A percentile compares a stretch with the other conserved stretches of the same genome.
These are phyloP conservation scores for Pagrus major DNA, from an alignment of 2,113 vertebrate genomes.

Conservation along the genomic window DNA sequence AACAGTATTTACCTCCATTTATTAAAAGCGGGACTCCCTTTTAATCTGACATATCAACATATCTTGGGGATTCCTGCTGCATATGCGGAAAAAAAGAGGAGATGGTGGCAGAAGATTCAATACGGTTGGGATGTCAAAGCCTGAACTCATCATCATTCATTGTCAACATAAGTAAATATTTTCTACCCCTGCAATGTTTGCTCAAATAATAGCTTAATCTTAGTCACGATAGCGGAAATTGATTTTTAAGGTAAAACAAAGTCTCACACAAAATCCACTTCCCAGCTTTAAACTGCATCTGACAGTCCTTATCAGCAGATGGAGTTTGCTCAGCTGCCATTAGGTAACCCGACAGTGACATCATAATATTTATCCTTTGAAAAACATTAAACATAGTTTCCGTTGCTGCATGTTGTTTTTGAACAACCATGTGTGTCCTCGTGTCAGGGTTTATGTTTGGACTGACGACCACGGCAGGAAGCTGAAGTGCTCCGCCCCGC, in stretches of 20 bases:
- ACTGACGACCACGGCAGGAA: constrained; percentile 87
- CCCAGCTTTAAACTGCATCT: neutral
- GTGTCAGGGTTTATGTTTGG: constrained; percentile 81
- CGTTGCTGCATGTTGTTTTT: neutral
- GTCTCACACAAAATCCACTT: too few species aligned
- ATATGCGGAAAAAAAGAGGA: too few species aligned
- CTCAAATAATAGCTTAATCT: too few species aligned
- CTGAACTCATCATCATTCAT: too few species aligned
- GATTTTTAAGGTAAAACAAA: too few species aligned
- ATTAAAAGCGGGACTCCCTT: neutral
- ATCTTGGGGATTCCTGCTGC: neutral
- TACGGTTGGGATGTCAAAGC: too few species aligned
- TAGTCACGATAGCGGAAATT: too few species aligned
- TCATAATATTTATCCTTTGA: neutral
- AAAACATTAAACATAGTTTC: neutral
- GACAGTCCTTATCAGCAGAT: neutral
- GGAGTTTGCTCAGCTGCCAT: neutral
- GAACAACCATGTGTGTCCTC: constrained; percentile 7
- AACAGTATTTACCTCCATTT: neutral
- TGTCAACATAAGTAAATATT: too few species aligned
- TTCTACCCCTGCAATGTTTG: too few species aligned
- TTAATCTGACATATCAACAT: too few species aligned
- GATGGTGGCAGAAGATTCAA: too few species aligned
- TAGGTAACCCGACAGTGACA: neutral
- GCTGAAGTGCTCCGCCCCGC: constrained; percentile 85